Evolutionary conservation across 2,888 invertebrate genomes (phyloP).

Genomic region (Drosophila anceps): DNA sequence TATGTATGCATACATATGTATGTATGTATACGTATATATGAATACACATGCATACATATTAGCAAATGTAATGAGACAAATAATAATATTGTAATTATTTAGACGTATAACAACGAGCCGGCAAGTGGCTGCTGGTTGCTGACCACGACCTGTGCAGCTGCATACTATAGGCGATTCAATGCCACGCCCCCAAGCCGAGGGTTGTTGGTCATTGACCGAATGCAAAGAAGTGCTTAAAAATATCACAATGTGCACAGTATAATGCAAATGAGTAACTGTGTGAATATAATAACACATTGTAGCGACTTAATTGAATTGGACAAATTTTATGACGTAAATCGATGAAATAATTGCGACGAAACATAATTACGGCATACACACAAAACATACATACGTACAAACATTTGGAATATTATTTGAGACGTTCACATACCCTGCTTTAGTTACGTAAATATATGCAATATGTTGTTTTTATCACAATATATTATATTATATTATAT

Average conservation of each 20-base stretch:
- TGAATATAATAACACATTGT: constrained; percentile 6
- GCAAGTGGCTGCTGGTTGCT: constrained; percentile 19
- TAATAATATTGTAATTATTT: constrained; percentile 26
- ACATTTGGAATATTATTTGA: neutral
- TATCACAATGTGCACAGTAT: constrained; percentile 16
- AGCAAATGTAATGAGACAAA: constrained; percentile 8
- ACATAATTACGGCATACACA: neutral
- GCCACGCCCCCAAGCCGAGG: constrained; percentile 12
- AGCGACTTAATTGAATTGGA: neutral
- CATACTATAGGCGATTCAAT: constrained; percentile 1
- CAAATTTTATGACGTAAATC: constrained; percentile 34
- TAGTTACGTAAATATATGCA: neutral
- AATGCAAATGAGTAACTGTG: constrained; percentile 13
- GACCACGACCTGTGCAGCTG: neutral
- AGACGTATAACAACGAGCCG: constrained; percentile 20
- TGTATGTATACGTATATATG: neutral
- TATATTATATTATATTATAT: neutral
- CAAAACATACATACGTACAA: neutral
- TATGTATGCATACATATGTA: neutral
- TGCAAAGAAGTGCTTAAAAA: constrained; percentile 26
- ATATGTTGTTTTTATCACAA: constrained; percentile 23
- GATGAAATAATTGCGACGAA: neutral
- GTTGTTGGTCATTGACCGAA: constrained; percentile 21
- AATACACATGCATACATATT: neutral
- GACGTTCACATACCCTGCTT: constrained; percentile 8